phyloP scores from a whole-genome alignment of 2,113 vertebrate genomes.

The Callospermophilus lateralis region DNA sequence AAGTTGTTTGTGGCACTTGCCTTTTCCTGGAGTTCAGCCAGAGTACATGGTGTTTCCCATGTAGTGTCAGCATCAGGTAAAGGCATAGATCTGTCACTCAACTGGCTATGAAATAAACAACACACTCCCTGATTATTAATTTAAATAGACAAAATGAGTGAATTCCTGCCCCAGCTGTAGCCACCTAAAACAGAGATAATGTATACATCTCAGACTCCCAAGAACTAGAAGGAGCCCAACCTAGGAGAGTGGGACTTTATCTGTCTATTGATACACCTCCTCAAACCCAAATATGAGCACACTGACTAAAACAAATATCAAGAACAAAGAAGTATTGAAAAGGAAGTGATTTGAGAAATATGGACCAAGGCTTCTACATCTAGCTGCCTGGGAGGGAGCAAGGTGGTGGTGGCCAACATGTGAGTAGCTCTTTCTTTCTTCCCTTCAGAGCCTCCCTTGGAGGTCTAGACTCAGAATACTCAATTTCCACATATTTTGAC shows the following conservation, averaged over 20 bases:
- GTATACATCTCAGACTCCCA: not conserved
- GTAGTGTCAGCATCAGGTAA: slow-evolving; percentile 19
- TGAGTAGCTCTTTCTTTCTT: slow-evolving; percentile 33
- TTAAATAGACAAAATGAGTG: slow-evolving; percentile 62
- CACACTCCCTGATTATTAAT: slow-evolving; percentile 49
- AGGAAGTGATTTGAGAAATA: slow-evolving; percentile 55
- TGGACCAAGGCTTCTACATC: not conserved
- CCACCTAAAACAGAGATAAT: slow-evolving; percentile 39
- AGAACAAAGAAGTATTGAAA: slow-evolving; percentile 48
- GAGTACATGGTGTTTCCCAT: not conserved
- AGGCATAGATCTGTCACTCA: slow-evolving; percentile 41
- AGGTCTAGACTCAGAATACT: slow-evolving; percentile 49
- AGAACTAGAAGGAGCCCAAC: slow-evolving; percentile 38
- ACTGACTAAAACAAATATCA: slow-evolving; percentile 27
- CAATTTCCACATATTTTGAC: slow-evolving; percentile 69
- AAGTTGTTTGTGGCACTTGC: slow-evolving; percentile 22
- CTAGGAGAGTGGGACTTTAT: not conserved
- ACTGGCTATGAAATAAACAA: slow-evolving; percentile 2
- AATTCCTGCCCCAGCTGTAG: not conserved
- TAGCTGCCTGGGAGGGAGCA: not conserved
- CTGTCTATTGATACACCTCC: not conserved
- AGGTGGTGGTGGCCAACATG: slow-evolving; percentile 27
- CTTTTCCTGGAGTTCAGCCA: slow-evolving; percentile 2
- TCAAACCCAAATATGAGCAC: slow-evolving; percentile 5
- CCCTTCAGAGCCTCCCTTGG: slow-evolving; percentile 54